phyloP scores from a whole-genome alignment of 2,113 vertebrate genomes.

The Phaetusa simplex region DNA sequence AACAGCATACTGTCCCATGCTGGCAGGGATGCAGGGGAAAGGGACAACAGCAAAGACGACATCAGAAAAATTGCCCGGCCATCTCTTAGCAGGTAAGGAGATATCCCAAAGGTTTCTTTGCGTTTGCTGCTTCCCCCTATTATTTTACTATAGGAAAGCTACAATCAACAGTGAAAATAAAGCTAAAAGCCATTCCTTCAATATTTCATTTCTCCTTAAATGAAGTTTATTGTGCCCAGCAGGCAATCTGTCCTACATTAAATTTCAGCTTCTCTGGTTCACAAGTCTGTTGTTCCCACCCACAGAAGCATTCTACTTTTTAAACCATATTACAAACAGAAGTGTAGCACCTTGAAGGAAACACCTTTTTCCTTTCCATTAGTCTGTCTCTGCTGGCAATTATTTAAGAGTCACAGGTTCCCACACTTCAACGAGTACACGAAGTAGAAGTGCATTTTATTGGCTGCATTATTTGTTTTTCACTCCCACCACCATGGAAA shows the following conservation, averaged over 20 bases:
- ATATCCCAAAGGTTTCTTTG: neutral
- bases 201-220: neutral
- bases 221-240: neutral
- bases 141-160: neutral
- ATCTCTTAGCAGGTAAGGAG: neutral
- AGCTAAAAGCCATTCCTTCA: neutral
- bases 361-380: neutral
- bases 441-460: neutral
- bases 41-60: neutral
- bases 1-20: neutral
- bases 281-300: neutral
- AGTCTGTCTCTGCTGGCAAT: neutral
- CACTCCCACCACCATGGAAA: neutral
- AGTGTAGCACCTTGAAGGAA: neutral
- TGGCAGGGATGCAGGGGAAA: neutral
- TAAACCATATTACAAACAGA: neutral
- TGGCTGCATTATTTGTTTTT: neutral
- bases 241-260: neutral
- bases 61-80: neutral
- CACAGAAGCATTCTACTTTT: neutral
- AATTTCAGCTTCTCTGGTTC: neutral
- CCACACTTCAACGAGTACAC: neutral
- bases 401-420: neutral
- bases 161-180: neutral
- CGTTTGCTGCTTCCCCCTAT: neutral